Conservation (phyloP, 1,140 invertebrate genomes). For the Panagrolaimus sp. region DNA sequence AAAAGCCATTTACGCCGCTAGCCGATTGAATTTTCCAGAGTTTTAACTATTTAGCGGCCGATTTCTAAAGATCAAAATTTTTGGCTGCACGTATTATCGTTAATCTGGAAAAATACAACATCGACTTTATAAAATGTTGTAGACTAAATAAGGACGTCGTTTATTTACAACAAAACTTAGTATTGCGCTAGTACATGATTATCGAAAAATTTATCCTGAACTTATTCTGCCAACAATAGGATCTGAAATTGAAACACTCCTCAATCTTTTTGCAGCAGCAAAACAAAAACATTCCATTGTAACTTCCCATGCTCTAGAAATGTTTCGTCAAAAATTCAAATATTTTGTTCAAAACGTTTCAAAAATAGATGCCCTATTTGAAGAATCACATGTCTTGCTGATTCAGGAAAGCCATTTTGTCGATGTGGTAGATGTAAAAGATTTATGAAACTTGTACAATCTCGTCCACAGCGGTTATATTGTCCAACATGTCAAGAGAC, state of each 20-base stretch:
- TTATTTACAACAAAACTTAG: conserved; percentile 66
- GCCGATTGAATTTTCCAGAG: too few relatives aligned
- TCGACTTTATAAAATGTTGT: too few relatives aligned
- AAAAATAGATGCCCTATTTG: conserved; percentile 89
- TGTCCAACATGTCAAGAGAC: conserved; percentile 87
- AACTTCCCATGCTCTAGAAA: conserved; percentile 76
- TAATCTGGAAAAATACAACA: too few relatives aligned
- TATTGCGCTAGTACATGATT: conserved; percentile 92
- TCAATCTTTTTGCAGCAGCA: conserved; percentile 88
- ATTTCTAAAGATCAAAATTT: too few relatives aligned
- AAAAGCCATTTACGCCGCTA: too few relatives aligned
- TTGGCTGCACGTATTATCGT: too few relatives aligned
- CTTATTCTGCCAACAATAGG: conserved; percentile 88
- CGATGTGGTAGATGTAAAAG: conserved; percentile 93
- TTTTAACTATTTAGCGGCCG: too few relatives aligned
- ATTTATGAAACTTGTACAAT: conserved; percentile 94
- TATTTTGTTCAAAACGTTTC: conserved; percentile 87
- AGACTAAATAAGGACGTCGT: conserved; percentile 57
- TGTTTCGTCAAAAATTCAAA: conserved; percentile 90
- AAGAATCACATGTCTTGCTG: conserved; percentile 83
- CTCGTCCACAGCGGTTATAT: conserved; percentile 84
- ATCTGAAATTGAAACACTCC: conserved; percentile 87
- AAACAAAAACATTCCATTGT: conserved; percentile 72
- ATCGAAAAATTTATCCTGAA: conserved; percentile 86
- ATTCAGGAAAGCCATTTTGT: conserved; percentile 83